phyloP scores from a whole-genome alignment of 2,888 invertebrate species.

The Acanthosepion lycidas region DNA sequence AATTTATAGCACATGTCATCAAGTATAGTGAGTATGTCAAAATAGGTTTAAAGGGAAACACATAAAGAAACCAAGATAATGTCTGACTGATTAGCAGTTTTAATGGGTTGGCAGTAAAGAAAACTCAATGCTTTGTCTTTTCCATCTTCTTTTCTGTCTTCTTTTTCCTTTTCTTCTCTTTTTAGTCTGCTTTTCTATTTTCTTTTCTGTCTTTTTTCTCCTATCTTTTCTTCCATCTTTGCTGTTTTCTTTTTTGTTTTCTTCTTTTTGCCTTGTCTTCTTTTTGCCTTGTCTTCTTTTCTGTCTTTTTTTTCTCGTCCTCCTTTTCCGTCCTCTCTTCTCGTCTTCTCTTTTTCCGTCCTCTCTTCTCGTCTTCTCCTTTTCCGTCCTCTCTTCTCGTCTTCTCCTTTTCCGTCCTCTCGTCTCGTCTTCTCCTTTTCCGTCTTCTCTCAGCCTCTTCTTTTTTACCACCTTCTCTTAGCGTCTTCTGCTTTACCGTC shows the following conservation, averaged over 20 bases:
- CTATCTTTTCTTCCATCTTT: not conserved
- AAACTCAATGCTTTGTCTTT: no score
- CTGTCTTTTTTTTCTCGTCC: not conserved
- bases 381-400: not conserved
- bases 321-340: not conserved
- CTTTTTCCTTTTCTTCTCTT: not conserved
- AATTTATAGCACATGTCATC: no score
- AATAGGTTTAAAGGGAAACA: no score
- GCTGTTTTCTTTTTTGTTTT: not conserved
- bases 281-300: no score
- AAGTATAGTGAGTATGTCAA: no score
- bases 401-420: no score
- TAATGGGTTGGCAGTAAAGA: no score
- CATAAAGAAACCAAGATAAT: no score
- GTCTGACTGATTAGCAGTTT: no score
- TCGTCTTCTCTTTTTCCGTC: not conserved
- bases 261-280: not conserved
- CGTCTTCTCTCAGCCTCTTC: no score
- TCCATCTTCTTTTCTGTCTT: not conserved
- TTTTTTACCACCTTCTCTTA: not conserved
- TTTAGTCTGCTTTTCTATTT: no score
- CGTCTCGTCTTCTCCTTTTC: no score
- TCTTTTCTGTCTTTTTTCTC: not conserved
- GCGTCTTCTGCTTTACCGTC: not conserved
- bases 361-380: not conserved